Conservation (phyloP, 2,113 vertebrate species). For the Lampris megalopsis region DNA sequence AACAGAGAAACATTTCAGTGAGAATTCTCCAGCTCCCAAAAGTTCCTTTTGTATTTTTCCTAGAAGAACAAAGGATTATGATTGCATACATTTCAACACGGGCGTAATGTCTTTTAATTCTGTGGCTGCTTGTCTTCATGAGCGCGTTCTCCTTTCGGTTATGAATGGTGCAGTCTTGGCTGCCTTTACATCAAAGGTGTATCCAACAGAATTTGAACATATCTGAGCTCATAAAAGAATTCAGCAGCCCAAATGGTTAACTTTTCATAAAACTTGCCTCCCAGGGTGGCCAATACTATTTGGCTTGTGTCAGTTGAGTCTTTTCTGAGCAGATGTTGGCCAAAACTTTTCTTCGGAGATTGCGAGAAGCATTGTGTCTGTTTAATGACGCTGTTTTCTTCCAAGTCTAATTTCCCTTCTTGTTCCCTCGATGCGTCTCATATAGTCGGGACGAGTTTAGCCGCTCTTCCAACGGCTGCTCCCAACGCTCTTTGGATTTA, state of each 20-base stretch:
- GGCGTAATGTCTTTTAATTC: conserved; percentile 8
- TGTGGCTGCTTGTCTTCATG: too few relatives aligned
- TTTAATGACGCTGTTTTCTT: background rate
- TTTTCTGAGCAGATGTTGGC: too few relatives aligned
- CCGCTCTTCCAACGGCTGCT: conserved; percentile 2
- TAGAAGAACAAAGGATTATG: too few relatives aligned
- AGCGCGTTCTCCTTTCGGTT: background rate
- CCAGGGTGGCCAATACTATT: background rate
- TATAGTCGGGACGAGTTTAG: background rate
- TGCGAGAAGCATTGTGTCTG: background rate
- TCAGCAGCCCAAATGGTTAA: background rate
- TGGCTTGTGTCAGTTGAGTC: conserved; percentile 12
- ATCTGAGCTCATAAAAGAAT: background rate
- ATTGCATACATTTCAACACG: background rate
- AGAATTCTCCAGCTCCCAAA: too few relatives aligned
- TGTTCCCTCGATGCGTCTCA: background rate
- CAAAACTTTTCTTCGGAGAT: background rate
- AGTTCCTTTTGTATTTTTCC: too few relatives aligned
- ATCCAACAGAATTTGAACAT: background rate
- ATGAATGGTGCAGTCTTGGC: conserved; percentile 7
- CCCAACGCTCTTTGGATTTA: conserved; percentile 29
- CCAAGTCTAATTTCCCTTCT: background rate
- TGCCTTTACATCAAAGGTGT: background rate
- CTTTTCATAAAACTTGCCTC: background rate
- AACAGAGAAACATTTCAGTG: too few relatives aligned